Conservation (phyloP, 2,797 vertebrate species). For the Bovichtus diacanthus region DNA sequence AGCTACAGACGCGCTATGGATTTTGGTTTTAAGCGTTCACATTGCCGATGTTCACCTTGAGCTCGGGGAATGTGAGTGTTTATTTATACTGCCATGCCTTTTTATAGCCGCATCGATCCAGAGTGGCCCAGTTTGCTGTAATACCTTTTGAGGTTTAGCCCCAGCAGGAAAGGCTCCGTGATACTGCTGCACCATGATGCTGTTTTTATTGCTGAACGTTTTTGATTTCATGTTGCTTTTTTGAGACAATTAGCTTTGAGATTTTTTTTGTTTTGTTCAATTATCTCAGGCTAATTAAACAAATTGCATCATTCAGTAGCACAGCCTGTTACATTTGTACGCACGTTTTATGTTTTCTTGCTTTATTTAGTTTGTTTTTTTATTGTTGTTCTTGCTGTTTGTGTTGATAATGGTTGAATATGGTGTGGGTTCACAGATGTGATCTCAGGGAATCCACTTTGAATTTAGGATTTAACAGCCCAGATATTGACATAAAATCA, state of each 20-base stretch:
- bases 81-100: slow-evolving; percentile 27
- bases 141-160: neutral
- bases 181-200: slow-evolving; percentile 11
- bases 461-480: neutral
- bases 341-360: no score
- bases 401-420: neutral
- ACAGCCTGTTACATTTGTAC: neutral
- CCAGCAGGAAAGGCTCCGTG: neutral
- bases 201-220: neutral
- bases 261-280: neutral
- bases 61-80: slow-evolving; percentile 21
- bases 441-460: neutral
- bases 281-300: neutral
- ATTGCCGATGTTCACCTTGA: slow-evolving; percentile 42
- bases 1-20: slow-evolving; percentile 11
- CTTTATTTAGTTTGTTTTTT: neutral
- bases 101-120: slow-evolving; percentile 42
- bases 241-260: neutral
- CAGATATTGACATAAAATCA: neutral
- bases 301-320: neutral
- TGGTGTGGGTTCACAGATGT: neutral
- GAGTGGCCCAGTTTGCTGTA: neutral
- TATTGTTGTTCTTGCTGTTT: neutral
- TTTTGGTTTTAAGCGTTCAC: slow-evolving; percentile 23
- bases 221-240: slow-evolving; percentile 1